Evolutionary conservation across 35 echinoderm and acorn worm species (phyloP).

Genomic region (Apostichopus japonicus): DNA sequence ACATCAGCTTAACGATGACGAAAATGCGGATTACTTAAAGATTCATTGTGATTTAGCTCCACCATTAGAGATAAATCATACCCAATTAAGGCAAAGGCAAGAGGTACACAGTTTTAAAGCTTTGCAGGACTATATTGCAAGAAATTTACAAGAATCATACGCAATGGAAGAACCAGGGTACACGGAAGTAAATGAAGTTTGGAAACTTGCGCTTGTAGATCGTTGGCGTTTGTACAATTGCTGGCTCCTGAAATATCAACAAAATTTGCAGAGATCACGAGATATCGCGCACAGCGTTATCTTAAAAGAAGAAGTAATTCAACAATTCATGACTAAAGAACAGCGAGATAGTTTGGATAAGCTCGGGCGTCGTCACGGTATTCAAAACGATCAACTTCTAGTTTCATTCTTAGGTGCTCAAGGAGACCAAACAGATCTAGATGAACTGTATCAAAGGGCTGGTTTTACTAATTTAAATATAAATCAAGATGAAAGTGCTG

Average conservation of each 20-base stretch:
- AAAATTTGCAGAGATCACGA: background rate
- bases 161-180: background rate
- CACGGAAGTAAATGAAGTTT: slow-evolving; percentile 10
- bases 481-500: background rate
- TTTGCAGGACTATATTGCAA: slow-evolving; percentile 18
- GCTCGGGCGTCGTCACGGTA: no score
- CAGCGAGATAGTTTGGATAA: background rate
- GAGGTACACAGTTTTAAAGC: background rate
- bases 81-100: background rate
- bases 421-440: background rate
- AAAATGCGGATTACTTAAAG: slow-evolving; percentile 10
- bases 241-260: slow-evolving; percentile 16
- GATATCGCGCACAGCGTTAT: background rate
- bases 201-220: slow-evolving; percentile 8
- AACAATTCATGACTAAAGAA: background rate
- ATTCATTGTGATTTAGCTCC: slow-evolving; percentile 12
- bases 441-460: background rate
- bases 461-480: background rate
- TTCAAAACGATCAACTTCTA: background rate
- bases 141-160: background rate
- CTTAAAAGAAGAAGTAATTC: background rate
- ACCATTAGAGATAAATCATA: background rate
- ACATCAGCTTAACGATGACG: slow-evolving; percentile 36
- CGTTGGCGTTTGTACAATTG: slow-evolving; percentile 61
- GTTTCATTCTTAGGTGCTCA: background rate